Evolutionary conservation across 2,113 vertebrate species (phyloP).

Genomic region (Rhinolophus sinicus): DNA sequence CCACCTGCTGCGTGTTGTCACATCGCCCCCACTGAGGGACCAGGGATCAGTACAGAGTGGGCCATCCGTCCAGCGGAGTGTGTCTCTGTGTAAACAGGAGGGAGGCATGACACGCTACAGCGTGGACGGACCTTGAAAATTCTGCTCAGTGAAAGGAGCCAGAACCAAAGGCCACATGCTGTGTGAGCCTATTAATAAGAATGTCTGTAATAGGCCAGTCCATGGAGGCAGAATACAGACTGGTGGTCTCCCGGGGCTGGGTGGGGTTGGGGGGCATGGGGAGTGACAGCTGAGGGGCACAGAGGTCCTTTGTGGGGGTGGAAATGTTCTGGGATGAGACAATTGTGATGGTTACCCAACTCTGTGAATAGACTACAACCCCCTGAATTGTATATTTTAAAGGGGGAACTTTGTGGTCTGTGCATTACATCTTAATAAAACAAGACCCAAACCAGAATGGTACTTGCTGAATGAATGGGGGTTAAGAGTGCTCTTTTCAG

Average conservation of each 20-base stretch:
- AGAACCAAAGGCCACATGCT: accelerated
- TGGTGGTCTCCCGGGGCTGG: accelerated
- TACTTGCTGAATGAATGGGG: accelerated
- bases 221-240: accelerated
- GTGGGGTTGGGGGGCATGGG: not conserved
- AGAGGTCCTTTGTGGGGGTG: not conserved
- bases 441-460: not conserved
- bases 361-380: accelerated
- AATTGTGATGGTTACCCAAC: accelerated
- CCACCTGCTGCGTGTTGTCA: not conserved
- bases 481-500: not conserved
- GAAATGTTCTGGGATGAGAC: not conserved
- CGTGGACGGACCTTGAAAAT: too few relatives aligned
- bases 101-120: accelerated
- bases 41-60: accelerated
- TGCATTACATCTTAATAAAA: not conserved
- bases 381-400: too few relatives aligned
- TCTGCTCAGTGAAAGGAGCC: not conserved
- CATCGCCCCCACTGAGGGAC: not conserved
- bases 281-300: not conserved
- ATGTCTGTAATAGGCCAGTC: accelerated
- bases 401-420: not conserved
- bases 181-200: accelerated
- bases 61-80: accelerated
- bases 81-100: accelerated